phyloP scores from a whole-genome alignment of 2,888 invertebrate species.

The Graphium colonna region DNA sequence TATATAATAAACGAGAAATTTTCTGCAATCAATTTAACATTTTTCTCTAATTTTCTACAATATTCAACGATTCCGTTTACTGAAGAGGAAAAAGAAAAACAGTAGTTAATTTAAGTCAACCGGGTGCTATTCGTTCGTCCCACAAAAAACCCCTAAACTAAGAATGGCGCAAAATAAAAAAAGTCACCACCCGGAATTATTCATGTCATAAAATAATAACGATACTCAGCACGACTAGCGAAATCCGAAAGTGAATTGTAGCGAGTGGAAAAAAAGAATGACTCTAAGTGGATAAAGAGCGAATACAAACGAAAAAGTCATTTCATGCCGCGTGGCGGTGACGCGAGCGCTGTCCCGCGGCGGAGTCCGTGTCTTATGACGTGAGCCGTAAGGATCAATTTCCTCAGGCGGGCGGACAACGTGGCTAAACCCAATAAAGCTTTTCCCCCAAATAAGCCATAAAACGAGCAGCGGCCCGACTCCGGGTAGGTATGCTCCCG shows the following conservation, averaged over 20 bases:
- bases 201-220: conserved; percentile 62
- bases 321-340: conserved; percentile 73
- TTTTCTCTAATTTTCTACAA: no score
- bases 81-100: no score
- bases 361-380: conserved; percentile 44
- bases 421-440: conserved; percentile 78
- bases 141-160: neutral
- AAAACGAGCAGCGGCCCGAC: conserved; percentile 74
- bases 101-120: no score
- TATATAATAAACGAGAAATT: no score
- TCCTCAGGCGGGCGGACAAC: conserved; percentile 52
- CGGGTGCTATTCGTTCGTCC: conserved; percentile 3
- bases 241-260: conserved; percentile 78
- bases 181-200: conserved; percentile 39
- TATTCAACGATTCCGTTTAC: no score
- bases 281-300: conserved; percentile 78
- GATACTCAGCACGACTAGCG: conserved; percentile 54
- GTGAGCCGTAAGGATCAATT: conserved; percentile 48
- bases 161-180: conserved; percentile 33
- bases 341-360: conserved; percentile 45
- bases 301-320: conserved; percentile 78
- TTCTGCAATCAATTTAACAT: no score
- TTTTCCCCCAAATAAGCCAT: conserved; percentile 79
- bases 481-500: conserved; percentile 61
- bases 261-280: conserved; percentile 76